These are phyloP conservation scores for Brenthis hecate DNA, from an alignment of 2,888 invertebrate genomes.

Conservation along the genomic window DNA sequence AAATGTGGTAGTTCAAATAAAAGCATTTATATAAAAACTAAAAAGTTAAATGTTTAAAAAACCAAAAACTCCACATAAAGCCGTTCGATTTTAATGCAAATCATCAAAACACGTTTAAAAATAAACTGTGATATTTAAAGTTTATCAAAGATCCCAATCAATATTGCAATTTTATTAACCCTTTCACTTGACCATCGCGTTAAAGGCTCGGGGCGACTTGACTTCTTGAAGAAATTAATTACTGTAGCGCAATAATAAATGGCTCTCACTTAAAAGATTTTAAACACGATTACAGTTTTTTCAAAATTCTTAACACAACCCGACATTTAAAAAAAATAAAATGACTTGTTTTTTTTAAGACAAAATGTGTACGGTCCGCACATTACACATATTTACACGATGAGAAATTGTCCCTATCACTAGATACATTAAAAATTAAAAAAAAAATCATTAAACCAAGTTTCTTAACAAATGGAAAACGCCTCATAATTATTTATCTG, in stretches of 20 bases:
- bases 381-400: too few relatives aligned
- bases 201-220: slow-evolving; percentile 26
- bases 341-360: too few relatives aligned
- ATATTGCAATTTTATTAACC: slow-evolving; percentile 33
- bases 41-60: slow-evolving; percentile 9
- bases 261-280: background rate
- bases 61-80: slow-evolving; percentile 10
- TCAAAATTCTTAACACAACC: too few relatives aligned
- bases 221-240: slow-evolving; percentile 32
- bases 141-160: slow-evolving; percentile 34
- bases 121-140: slow-evolving; percentile 36
- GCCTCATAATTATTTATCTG: background rate
- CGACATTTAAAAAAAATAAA: too few relatives aligned
- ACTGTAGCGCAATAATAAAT: slow-evolving; percentile 14
- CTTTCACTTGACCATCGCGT: slow-evolving; percentile 38
- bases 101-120: slow-evolving; percentile 34
- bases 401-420: too few relatives aligned
- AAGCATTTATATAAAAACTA: background rate
- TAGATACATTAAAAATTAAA: too few relatives aligned
- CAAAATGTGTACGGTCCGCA: too few relatives aligned
- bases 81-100: slow-evolving; percentile 28
- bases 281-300: background rate
- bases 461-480: background rate
- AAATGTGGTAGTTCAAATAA: slow-evolving; percentile 6
- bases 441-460: too few relatives aligned